Conservation (phyloP, 2,113 vertebrate genomes). For the Xiphophorus hellerii region DNA sequence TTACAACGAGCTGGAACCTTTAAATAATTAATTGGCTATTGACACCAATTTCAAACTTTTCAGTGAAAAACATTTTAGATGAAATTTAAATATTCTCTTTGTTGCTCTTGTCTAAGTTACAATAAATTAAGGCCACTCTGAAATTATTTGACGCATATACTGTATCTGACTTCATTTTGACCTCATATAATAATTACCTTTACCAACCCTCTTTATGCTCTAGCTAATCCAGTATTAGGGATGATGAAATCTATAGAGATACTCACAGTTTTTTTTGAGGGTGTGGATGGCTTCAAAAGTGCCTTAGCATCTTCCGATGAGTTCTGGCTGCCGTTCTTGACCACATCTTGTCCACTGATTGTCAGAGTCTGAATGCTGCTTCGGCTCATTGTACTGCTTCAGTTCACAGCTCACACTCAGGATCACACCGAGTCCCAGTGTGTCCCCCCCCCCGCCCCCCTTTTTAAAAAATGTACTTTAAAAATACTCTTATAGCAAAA, state of each 20-base stretch:
- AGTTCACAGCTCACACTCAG: conserved; percentile 11
- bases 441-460: neutral
- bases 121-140: neutral
- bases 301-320: conserved; percentile 49
- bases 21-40: neutral
- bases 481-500: conserved; percentile 19
- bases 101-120: conserved; percentile 9
- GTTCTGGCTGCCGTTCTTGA: conserved; percentile 34
- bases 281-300: conserved; percentile 52
- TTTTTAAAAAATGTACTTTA: conserved; percentile 7
- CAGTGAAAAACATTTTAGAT: neutral
- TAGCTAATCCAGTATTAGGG: neutral
- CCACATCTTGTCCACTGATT: conserved; percentile 42
- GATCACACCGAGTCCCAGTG: conserved; percentile 39
- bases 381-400: conserved; percentile 57
- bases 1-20: neutral
- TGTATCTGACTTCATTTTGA: neutral
- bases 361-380: conserved; percentile 54
- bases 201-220: neutral
- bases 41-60: neutral
- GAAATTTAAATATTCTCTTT: conserved; percentile 2
- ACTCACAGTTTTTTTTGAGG: conserved; percentile 72
- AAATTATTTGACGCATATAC: neutral
- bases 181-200: neutral
- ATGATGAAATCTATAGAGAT: neutral